A percentile compares a stretch with the other conserved stretches of the same genome.
Evolutionary conservation across 2,113 vertebrate genomes (phyloP).

Genomic region (Ornithorhynchus anatinus): DNA sequence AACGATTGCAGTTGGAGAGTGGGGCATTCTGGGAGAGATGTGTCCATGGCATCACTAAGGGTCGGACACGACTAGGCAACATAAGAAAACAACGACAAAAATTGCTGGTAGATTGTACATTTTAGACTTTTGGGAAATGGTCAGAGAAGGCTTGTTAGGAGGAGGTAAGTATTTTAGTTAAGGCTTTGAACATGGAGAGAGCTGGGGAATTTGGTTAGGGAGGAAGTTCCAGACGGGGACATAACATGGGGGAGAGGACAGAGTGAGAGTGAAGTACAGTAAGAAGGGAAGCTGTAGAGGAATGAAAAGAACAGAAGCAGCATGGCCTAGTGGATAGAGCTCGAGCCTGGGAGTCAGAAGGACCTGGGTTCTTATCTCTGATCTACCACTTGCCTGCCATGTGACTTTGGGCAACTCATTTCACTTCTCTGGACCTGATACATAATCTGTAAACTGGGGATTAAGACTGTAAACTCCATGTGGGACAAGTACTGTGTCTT

Average conservation of each 20-base stretch:
- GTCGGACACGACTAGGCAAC: no score
- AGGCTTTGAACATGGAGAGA: neutral
- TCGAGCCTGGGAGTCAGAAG: no score
- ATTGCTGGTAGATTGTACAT: no score
- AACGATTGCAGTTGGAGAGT: no score
- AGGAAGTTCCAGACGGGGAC: neutral
- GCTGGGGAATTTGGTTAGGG: neutral
- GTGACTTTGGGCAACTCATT: neutral
- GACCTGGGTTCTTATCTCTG: neutral
- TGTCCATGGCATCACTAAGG: no score
- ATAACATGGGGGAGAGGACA: neutral
- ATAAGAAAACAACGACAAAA: no score
- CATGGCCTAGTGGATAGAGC: neutral
- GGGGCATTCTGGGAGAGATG: no score
- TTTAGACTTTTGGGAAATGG: no score
- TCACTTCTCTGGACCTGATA: neutral
- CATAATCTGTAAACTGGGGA: neutral
- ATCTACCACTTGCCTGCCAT: neutral
- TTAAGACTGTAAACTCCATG: no score
- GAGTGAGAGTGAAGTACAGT: neutral
- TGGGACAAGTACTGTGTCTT: no score
- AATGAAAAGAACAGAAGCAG: neutral
- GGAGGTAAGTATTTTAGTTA: neutral
- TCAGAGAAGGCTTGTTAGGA: no score
- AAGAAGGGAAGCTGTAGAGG: neutral